Evolutionary conservation across 2,888 invertebrate genomes (phyloP), one percentile per base, ranked within the genome.

Genomic region (Litoditis marina): DNA sequence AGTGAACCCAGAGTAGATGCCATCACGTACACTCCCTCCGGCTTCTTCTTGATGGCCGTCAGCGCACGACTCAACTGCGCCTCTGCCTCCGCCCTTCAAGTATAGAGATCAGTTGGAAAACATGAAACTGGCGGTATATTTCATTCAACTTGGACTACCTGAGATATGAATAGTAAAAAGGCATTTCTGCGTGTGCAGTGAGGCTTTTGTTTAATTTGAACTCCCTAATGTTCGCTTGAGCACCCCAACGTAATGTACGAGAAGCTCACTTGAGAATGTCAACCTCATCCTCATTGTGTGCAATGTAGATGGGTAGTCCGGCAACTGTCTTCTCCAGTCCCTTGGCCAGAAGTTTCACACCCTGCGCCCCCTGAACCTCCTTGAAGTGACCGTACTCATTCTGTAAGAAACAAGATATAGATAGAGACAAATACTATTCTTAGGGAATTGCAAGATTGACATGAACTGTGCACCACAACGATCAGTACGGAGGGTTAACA

Each of bases 1-100:
- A 99, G 86, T 0, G 98, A 98, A 7, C 98, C 98, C 6, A 99
- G 88, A n/a, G 98, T 99, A 1, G 95, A 96, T 0, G 98, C 96
- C 83, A 98, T 96, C n/a, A 98, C 98, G 85, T 92, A 95, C 47
- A 98, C 98, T 49, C 98, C 98, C 68, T 92, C 88, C 74, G 91
- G 92, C 39, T 90, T 88, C 72, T 94, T 76, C 84, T 92, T 94
- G 82, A 99, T 95, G 32, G 91, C 90, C 57, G 91, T 92, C 54
- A 98, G 87, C 2, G 94, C 95, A 28, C 90, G 89, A 82, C 90
- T 90, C 78, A 98, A 85, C 83, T 94, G 93, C 57, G 88, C 88
- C 0, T 92, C 89, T 1, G 94, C 91, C 83, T 94, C 92, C 79
- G 92, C 92, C 84, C 86, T 77, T 42, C 27, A 64, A 50, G 49